Evolutionary conservation across 2,113 vertebrate genomes (phyloP).

Genomic region (Tyrannus savana): DNA sequence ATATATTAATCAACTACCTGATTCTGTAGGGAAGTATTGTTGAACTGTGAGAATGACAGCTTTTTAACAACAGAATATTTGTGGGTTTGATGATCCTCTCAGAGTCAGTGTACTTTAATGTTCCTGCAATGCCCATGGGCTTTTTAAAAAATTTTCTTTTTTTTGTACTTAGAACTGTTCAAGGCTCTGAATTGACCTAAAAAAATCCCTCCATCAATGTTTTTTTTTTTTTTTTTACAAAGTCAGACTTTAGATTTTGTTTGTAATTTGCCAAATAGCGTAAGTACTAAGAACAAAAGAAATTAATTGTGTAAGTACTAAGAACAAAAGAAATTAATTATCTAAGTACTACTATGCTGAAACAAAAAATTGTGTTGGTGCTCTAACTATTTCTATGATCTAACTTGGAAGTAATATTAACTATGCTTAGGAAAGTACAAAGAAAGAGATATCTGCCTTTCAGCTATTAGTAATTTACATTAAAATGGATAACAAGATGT

Average conservation of each 20-base stretch:
- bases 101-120: background rate
- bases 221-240: background rate
- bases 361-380: background rate
- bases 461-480: background rate
- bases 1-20: background rate
- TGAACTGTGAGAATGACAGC: background rate
- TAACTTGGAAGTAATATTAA: background rate
- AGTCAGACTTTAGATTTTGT: background rate
- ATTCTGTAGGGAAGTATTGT: background rate
- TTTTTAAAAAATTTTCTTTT: background rate
- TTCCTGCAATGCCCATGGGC: background rate
- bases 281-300: background rate
- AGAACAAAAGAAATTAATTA: background rate
- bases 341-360: background rate
- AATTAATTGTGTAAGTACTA: background rate
- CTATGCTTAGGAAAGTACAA: background rate
- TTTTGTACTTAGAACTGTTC: background rate
- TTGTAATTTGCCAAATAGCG: background rate
- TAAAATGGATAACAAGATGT: background rate
- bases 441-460: background rate
- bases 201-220: background rate
- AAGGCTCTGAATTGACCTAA: background rate
- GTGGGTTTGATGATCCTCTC: background rate
- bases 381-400: background rate
- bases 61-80: background rate